Evolutionary conservation across 2,888 invertebrate genomes (phyloP).

Genomic region (Stictocephala bisonia): DNA sequence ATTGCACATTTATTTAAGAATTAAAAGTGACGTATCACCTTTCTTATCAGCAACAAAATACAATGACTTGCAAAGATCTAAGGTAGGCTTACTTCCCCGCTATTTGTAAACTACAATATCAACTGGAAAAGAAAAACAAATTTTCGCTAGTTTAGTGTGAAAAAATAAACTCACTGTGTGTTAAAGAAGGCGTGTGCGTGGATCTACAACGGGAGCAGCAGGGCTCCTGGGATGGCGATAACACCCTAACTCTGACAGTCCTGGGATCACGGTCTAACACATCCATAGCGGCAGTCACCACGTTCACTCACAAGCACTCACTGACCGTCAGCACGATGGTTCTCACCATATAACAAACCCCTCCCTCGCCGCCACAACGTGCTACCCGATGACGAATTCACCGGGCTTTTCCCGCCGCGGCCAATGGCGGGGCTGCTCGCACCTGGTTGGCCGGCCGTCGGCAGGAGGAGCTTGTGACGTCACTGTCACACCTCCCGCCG

Average conservation of each 20-base stretch:
- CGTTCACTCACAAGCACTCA: not conserved
- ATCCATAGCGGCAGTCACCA: conserved; percentile 14
- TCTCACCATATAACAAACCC: conserved; percentile 35
- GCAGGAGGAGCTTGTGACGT: conserved; percentile 25
- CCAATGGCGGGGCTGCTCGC: conserved; percentile 20
- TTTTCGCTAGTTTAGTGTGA: no score
- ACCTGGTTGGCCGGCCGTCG: conserved; percentile 17
- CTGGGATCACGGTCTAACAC: conserved; percentile 14
- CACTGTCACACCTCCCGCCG: not conserved
- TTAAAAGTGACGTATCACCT: no score
- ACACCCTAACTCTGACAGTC: conserved; percentile 14
- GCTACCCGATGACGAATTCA: conserved; percentile 17
- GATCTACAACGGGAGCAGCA: not conserved
- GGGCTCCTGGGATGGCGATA: not conserved
- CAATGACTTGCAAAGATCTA: no score
- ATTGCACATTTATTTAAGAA: no score
- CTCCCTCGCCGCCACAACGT: conserved; percentile 27
- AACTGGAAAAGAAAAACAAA: no score
- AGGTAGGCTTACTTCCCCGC: no score
- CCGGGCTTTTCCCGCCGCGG: conserved; percentile 32
- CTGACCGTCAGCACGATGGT: conserved; percentile 2
- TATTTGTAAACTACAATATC: no score
- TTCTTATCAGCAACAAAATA: no score
- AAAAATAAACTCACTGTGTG: conserved; percentile 10
- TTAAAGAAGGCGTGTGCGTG: not conserved